Evolutionary conservation across 2,888 invertebrate genomes (phyloP), one percentile per base, ranked within the genome.

Genomic region (Phyllotreta striolata): DNA sequence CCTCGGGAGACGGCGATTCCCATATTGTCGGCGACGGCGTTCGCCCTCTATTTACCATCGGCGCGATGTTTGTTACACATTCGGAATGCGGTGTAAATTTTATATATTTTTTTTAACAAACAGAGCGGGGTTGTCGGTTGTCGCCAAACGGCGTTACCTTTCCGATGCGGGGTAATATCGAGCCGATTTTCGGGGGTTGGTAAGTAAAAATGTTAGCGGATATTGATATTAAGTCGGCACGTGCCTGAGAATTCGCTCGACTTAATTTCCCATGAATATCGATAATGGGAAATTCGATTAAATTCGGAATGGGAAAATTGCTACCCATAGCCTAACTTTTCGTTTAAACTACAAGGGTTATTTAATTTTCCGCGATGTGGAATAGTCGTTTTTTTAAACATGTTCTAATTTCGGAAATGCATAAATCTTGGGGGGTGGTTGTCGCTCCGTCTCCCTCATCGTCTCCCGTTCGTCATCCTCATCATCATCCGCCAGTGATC

Each of bases 221-320:
- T 77, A 77, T 77, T 77, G 77, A 77, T 77, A 77, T 77, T 77
- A 74, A 70, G 69, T 71, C 65, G 66, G 71, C 67, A 65, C 64
- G 67, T 63, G 67, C 63, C 57, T 47, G 57, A 57, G 59, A 66
- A 38, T 59, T 51, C 55, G 55, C 60, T 55, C 37, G 37, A 56
- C 49, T 47, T 55, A 49, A 54, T 64, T 61, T 57, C 60, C 64
- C 64, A 61, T 64, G 49, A 58, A 58, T 58, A 57, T 57, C 47
- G 24, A 24, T 24, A 24, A 24, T 24, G 24, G 24, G 24, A 24
- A 24, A 41, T 39, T 39, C 38, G 39, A 54, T 41, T 41, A 14
- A 55, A 55, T 55, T 24, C 41, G 55, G 55, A 55, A 40, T 41
- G 41, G 38, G 40, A 40, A 13, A n/a, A n/a, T n/a, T n/a, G n/a